Percentiles rank a stretch among this genome's conserved stretches.
phyloP scores from a whole-genome alignment of 2,888 invertebrate genomes.

The Xylocampa areola region DNA sequence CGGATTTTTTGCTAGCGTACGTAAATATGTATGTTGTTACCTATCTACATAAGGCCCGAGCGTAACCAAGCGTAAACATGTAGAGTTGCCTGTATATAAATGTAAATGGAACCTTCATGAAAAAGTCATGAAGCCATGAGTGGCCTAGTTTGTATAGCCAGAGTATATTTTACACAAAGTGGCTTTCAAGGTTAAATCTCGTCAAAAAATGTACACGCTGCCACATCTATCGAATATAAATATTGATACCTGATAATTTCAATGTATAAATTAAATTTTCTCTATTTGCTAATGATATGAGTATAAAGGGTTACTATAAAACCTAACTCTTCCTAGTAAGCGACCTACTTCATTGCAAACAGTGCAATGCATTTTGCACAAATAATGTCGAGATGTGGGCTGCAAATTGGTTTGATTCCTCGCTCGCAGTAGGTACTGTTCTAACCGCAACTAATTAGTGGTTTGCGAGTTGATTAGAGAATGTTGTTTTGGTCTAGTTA shows the following conservation, averaged over 20 bases:
- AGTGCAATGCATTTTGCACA: conserved; percentile 8
- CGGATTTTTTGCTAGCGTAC: conserved; percentile 10
- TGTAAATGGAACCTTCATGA: conserved; percentile 58
- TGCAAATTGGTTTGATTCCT: conserved; percentile 28
- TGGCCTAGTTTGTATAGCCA: conserved; percentile 43
- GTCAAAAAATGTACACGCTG: conserved; percentile 12
- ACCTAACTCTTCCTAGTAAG: no score
- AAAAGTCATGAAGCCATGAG: conserved; percentile 57
- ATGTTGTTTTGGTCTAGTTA: conserved; percentile 4
- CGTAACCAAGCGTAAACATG: conserved; percentile 45
- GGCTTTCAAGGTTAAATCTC: conserved; percentile 36
- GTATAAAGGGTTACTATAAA: no score
- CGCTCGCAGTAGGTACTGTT: conserved; percentile 15
- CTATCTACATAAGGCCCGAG: conserved; percentile 28
- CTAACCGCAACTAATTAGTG: conserved; percentile 21
- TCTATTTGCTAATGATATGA: no score
- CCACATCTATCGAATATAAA: conserved; percentile 18
- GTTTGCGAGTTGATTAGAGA: conserved; percentile 5
- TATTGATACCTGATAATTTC: no score
- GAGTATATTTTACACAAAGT: conserved; percentile 42
- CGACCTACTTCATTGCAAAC: conserved; percentile 15
- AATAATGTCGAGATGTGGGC: conserved; percentile 7
- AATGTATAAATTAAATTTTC: no score
- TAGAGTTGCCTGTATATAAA: conserved; percentile 51
- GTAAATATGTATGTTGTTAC: conserved; percentile 43